These are phyloP conservation scores for Microtus richardsoni DNA, from an alignment of 2,113 vertebrate species.

Conservation along the genomic window DNA sequence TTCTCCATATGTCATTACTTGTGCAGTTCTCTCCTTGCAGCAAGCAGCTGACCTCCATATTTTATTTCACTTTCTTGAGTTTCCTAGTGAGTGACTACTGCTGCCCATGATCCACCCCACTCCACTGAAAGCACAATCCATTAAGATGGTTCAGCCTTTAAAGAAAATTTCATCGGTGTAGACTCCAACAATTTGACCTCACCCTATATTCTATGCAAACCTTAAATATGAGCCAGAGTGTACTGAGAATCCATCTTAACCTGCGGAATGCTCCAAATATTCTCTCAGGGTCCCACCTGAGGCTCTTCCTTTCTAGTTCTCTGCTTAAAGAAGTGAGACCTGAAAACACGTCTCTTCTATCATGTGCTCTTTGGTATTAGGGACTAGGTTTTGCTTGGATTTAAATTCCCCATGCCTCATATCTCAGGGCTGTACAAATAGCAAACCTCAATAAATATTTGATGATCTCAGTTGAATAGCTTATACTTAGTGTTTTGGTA, in stretches of 20 bases:
- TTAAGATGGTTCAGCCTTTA: background rate
- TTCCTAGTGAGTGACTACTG: background rate
- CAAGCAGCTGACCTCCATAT: background rate
- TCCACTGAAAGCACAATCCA: background rate
- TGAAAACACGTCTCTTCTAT: background rate
- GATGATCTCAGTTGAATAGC: background rate
- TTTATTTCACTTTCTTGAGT: conserved; percentile 18
- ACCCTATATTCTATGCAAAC: background rate
- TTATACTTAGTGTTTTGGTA: conserved; percentile 43
- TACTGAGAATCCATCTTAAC: background rate
- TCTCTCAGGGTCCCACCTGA: background rate
- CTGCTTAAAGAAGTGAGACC: background rate
- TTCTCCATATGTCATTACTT: background rate
- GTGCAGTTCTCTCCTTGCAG: background rate
- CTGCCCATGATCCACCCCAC: background rate
- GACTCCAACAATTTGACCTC: background rate
- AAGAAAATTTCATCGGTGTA: background rate
- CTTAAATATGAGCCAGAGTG: background rate
- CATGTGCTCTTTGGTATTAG: background rate
- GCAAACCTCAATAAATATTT: conserved; percentile 45
- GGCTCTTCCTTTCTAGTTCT: background rate
- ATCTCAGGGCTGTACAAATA: conserved; percentile 28
- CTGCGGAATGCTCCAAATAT: background rate
- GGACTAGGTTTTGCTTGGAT: background rate
- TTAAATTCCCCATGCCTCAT: background rate